These are phyloP conservation scores for Drosophila stalkeri DNA, from an alignment of 2,888 invertebrate species.

Conservation along the genomic window DNA sequence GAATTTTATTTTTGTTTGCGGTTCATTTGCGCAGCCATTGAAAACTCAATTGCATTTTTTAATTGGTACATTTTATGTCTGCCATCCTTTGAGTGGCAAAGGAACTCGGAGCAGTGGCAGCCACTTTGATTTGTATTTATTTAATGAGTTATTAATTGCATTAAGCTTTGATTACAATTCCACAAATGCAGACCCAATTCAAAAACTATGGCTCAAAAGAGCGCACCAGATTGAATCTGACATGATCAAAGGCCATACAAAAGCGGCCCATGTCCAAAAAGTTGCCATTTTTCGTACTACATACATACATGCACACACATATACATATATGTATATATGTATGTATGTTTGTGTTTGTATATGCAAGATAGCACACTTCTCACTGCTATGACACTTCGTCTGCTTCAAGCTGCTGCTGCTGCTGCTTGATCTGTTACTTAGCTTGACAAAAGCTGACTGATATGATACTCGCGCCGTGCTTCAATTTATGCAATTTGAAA, in stretches of 20 bases:
- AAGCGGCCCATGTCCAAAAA: constrained; percentile 13
- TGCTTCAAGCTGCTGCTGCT: neutral
- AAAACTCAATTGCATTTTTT: constrained; percentile 75
- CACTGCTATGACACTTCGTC: neutral
- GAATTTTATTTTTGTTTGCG: constrained; percentile 55
- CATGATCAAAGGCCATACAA: constrained; percentile 25
- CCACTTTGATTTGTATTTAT: constrained; percentile 80
- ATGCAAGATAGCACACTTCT: neutral
- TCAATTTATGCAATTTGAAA: neutral
- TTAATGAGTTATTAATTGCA: constrained; percentile 81
- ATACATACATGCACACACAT: too few species aligned
- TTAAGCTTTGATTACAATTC: constrained; percentile 59
- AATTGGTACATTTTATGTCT: constrained; percentile 80
- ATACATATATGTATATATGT: neutral
- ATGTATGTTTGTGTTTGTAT: too few species aligned
- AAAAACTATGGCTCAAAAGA: constrained; percentile 22
- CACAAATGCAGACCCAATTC: constrained; percentile 10
- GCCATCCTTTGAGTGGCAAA: constrained; percentile 68
- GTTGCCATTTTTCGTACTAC: neutral
- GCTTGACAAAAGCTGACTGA: neutral
- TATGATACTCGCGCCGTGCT: neutral
- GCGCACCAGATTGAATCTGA: neutral
- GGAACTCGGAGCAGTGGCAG: constrained; percentile 23
- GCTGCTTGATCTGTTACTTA: neutral
- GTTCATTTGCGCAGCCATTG: constrained; percentile 75